Evolutionary conservation across 2,888 invertebrate genomes (phyloP).

Genomic region (Cryptocheilus praepositus): DNA sequence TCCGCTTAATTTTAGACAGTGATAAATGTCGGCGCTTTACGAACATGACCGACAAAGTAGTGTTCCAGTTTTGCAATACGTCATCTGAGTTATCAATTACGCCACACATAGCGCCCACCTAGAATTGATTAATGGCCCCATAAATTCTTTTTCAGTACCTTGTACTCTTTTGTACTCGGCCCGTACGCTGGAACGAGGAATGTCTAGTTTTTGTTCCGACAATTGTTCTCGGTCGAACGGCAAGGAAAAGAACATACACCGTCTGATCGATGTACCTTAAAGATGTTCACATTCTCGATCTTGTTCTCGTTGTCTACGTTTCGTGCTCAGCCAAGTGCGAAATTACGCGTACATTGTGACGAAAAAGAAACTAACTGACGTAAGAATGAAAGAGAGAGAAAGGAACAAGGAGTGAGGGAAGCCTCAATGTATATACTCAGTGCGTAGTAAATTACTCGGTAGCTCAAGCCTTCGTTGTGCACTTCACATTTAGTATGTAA

Average conservation of each 20-base stretch:
- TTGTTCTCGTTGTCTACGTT: too few species aligned
- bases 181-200: too few species aligned
- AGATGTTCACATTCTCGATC: too few species aligned
- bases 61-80: slow-evolving; percentile 50
- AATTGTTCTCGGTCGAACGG: too few species aligned
- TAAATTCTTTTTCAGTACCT: slow-evolving; percentile 50
- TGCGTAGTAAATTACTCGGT: slow-evolving; percentile 65
- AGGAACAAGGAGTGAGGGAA: background rate
- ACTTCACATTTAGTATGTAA: slow-evolving; percentile 67
- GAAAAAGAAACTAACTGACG: too few species aligned
- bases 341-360: too few species aligned
- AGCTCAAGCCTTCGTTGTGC: slow-evolving; percentile 53
- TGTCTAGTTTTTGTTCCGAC: too few species aligned
- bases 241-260: too few species aligned
- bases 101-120: slow-evolving; percentile 42
- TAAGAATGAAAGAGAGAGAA: slow-evolving; percentile 11
- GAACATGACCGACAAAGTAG: slow-evolving; percentile 48
- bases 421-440: too few species aligned
- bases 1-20: slow-evolving; percentile 33
- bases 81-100: slow-evolving; percentile 59
- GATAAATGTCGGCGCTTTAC: slow-evolving; percentile 37
- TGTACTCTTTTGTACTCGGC: slow-evolving; percentile 14
- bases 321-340: too few species aligned
- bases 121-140: slow-evolving; percentile 49
- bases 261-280: too few species aligned